A percentile compares a stretch with the other conserved stretches of the same genome.
Evolutionary conservation across 2,113 vertebrate species (phyloP).

Genomic region (Cheirogaleus medius): DNA sequence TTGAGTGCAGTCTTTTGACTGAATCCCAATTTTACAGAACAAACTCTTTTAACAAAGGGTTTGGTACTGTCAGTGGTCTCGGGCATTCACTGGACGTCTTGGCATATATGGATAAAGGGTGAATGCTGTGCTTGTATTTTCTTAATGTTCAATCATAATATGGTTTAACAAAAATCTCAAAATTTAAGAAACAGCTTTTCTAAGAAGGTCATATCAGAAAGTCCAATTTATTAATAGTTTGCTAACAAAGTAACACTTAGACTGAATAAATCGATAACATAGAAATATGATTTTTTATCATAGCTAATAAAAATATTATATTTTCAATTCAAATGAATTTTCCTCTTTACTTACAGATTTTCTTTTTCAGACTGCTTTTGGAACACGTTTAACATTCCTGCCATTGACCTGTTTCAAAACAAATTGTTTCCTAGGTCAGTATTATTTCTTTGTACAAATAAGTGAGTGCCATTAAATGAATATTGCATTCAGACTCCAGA

Average conservation of each 20-base stretch:
- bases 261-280: background rate
- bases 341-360: background rate
- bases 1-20: too few species aligned
- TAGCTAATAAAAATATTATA: background rate
- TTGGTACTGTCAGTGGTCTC: background rate
- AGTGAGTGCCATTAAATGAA: constrained; percentile 34
- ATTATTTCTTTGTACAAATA: constrained; percentile 15
- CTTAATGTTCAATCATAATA: background rate
- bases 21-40: too few species aligned
- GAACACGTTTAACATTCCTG: background rate
- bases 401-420: constrained; percentile 29
- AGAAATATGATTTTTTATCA: background rate
- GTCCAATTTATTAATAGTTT: background rate
- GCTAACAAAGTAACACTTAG: background rate
- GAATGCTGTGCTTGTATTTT: background rate
- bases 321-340: constrained; percentile 5
- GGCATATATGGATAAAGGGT: background rate
- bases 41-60: background rate
- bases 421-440: background rate
- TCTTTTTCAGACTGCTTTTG: background rate
- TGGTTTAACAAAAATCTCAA: background rate
- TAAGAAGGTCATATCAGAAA: background rate
- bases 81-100: background rate
- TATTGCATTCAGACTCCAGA: constrained; percentile 69
- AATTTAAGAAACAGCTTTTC: background rate